phyloP scores from a whole-genome alignment of 2,113 vertebrate genomes.

The Poeciliopsis turrubarensis region DNA sequence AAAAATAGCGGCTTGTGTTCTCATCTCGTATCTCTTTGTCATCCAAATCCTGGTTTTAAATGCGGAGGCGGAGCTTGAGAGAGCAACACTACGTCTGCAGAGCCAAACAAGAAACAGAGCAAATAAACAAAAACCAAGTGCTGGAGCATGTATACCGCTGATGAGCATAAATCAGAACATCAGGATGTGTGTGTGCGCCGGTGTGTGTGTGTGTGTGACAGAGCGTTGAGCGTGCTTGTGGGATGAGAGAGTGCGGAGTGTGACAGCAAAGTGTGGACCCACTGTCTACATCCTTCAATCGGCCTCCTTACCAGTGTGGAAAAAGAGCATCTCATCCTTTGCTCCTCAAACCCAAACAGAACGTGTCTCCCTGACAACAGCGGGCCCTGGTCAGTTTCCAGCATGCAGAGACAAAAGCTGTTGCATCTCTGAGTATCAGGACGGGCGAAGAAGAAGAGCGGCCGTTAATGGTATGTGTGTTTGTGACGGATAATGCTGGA shows the following conservation, averaged over 20 bases:
- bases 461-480: conserved; percentile 18
- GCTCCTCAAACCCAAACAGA: conserved; percentile 64
- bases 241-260: conserved; percentile 43
- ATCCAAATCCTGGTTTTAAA: conserved; percentile 61
- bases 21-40: conserved; percentile 64
- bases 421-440: conserved; percentile 24
- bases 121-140: not conserved
- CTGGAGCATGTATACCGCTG: not conserved
- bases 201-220: conserved; percentile 20
- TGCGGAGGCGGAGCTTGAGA: conserved; percentile 50
- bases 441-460: not conserved
- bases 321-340: conserved; percentile 66
- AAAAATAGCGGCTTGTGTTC: conserved; percentile 72
- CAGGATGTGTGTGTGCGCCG: conserved; percentile 30
- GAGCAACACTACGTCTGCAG: conserved; percentile 11
- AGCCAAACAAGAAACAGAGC: conserved; percentile 38
- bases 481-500: conserved; percentile 43
- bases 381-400: conserved; percentile 37
- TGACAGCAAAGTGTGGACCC: conserved; percentile 55
- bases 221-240: conserved; percentile 54
- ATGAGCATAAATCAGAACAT: conserved; percentile 25
- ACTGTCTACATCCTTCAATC: conserved; percentile 51
- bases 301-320: conserved; percentile 29
- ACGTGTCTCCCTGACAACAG: conserved; percentile 70
- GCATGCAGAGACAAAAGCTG: conserved; percentile 38